These are phyloP conservation scores for Thereva nobilitata DNA, from an alignment of 2,888 invertebrate genomes.

Conservation along the genomic window DNA sequence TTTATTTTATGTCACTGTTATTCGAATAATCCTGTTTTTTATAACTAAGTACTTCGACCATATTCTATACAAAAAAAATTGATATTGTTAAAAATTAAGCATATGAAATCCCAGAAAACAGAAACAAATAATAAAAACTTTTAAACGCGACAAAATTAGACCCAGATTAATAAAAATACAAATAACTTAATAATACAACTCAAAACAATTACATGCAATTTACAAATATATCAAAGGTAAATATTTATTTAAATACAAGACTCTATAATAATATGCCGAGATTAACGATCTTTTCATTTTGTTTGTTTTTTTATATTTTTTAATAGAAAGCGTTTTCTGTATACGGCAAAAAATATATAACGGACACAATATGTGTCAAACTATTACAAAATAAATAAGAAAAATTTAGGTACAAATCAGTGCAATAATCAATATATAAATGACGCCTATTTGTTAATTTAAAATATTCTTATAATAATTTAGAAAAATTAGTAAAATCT, in stretches of 20 bases:
- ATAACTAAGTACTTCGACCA: too few species aligned
- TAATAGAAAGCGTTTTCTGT: conserved; percentile 18
- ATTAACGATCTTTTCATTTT: background rate
- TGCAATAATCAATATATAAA: conserved; percentile 5
- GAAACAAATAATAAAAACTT: too few species aligned
- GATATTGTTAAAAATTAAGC: too few species aligned
- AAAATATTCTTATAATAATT: conserved; percentile 14
- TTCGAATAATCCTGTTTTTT: conserved; percentile 6
- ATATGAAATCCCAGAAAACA: too few species aligned
- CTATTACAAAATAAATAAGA: conserved; percentile 24
- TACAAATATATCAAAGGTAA: too few species aligned
- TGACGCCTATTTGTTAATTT: background rate
- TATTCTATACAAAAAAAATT: too few species aligned
- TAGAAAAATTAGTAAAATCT: background rate
- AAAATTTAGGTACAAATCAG: conserved; percentile 17
- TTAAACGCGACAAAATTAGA: too few species aligned
- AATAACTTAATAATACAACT: too few species aligned
- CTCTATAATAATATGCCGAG: too few species aligned
- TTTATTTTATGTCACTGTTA: conserved; percentile 9
- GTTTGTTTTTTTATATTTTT: conserved; percentile 3
- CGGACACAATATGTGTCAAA: conserved; percentile 25
- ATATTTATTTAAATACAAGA: too few species aligned
- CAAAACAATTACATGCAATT: too few species aligned
- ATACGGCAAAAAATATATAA: conserved; percentile 8
- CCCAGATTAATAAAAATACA: too few species aligned